Base-by-base conservation (phyloP, 1,140 invertebrate species). In the Heliothis virescens region DNA sequence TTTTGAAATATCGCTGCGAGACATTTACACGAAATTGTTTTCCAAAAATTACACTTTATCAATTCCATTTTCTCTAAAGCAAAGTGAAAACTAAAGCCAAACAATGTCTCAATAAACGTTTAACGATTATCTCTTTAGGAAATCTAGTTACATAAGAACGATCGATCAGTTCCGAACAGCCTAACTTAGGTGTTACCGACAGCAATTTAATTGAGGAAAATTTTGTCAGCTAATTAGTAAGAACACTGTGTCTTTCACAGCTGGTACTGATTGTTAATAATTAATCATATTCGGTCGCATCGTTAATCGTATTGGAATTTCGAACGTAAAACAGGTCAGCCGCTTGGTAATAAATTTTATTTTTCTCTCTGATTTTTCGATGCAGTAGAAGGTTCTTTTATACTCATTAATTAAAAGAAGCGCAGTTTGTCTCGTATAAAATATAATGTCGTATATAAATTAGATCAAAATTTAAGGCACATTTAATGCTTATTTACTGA, bases 281-380 rank as follows among this genome's bases (percentile, higher is more conserved):
- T 78, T 78, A 78, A 71, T 78, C 50, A 78, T 59, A 71, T 21
- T 16, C 50, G 11, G 29, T 59, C 52, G 48, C 53, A 69, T 48
- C 34, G 52, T 48, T 63, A 63, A 76, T 76, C 48, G 74, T 48
- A 78, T 57, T 48, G 21, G 29, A 76, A 41, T 59, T 47, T 73
- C 52, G 29, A 16, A 53, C 15, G 1, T 53, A 3, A 13, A 50
- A 50, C 18, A 15, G 9, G 9, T 60, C 11, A 26, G 18, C 18
- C 21, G 21, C 21, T 29, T 26, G 16, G 21, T 59, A 21, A 21
- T 60, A 60, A 29, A 11, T 60, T 29, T 55, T 16, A 16, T 9
- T 9, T 11, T 53, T 15, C 2, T 15, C 4, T 15, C 52, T 41
- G 34, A 7, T 9, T 41, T 41, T 41, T 7, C 3, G 34, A 41